Conservation (phyloP, 2,113 vertebrate species). For the Tetrax tetrax region DNA sequence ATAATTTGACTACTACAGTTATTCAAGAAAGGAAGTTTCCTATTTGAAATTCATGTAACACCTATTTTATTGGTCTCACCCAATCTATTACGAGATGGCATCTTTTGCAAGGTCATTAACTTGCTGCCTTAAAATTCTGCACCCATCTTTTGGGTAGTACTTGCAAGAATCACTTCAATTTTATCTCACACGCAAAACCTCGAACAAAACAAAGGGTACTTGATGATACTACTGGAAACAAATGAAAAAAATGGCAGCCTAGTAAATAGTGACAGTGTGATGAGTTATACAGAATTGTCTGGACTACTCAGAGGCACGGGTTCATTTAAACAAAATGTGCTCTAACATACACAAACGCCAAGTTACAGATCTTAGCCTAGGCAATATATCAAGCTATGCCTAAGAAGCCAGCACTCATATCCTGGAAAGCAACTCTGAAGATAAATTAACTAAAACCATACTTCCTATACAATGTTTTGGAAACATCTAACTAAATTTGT, state of each 20-base stretch:
- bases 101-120: not conserved
- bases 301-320: not conserved
- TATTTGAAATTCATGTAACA: not conserved
- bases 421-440: not conserved
- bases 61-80: not conserved
- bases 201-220: not conserved
- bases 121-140: not conserved
- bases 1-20: not conserved
- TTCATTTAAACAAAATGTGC: not conserved
- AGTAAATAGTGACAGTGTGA: not conserved
- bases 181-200: not conserved
- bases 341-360: not conserved
- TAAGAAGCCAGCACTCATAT: not conserved
- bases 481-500: not conserved
- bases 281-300: not conserved
- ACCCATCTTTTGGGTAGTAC: not conserved
- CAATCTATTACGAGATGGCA: not conserved
- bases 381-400: not conserved
- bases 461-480: not conserved
- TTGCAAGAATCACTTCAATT: not conserved
- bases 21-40: not conserved
- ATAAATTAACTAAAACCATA: not conserved
- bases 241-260: not conserved
- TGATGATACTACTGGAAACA: not conserved
- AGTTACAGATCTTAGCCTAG: not conserved